Evolutionary conservation across 2,113 vertebrate species (phyloP).

Genomic region (Lasiurus cinereus): DNA sequence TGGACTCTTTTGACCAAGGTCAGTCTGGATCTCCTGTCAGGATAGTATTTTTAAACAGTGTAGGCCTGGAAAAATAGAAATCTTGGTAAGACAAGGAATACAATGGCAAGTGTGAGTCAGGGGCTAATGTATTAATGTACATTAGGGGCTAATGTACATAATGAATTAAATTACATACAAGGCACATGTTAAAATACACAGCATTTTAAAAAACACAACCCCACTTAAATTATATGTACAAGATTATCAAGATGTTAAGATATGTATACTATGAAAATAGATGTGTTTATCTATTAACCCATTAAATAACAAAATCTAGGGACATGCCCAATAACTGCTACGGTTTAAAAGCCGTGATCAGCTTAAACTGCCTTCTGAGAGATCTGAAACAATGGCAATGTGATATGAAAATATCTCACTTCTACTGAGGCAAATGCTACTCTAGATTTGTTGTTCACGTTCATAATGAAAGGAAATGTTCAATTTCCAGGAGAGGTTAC

Average conservation of each 20-base stretch:
- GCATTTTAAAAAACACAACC: conserved; percentile 21
- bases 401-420: not conserved
- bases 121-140: not conserved
- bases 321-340: not conserved
- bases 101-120: not conserved
- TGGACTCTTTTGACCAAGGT: not conserved
- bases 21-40: not conserved
- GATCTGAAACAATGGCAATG: not conserved
- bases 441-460: not conserved
- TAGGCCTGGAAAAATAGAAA: not conserved
- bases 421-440: not conserved
- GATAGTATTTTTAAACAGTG: not conserved
- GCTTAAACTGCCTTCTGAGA: not conserved
- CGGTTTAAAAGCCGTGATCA: not conserved
- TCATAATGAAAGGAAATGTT: not conserved
- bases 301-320: not conserved
- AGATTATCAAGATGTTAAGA: not conserved
- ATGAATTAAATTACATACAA: too few species aligned
- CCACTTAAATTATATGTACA: conserved; percentile 32
- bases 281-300: not conserved
- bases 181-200: not conserved
- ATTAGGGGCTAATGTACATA: too few species aligned
- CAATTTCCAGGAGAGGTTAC: not conserved
- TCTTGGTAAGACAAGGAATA: not conserved
- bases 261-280: not conserved